Conservation (phyloP, 2,797 vertebrate genomes). For the Petrocephalus sullivani region DNA sequence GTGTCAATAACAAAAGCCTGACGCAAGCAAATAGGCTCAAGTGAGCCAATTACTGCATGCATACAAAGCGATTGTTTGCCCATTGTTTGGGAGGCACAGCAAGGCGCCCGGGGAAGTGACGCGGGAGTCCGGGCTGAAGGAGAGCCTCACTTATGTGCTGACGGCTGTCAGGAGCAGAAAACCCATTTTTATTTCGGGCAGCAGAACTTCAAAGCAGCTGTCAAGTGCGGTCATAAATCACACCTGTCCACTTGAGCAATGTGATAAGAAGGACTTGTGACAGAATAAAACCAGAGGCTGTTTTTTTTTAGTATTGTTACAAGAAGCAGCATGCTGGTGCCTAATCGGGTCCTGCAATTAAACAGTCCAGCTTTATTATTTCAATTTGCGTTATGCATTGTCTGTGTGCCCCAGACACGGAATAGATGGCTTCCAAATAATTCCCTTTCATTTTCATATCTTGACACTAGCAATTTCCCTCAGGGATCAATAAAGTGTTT, state of each 20-base stretch:
- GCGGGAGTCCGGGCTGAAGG: background rate
- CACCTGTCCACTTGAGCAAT: constrained; percentile 1
- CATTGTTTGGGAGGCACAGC: background rate
- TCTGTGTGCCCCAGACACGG: background rate
- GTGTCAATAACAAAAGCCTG: background rate
- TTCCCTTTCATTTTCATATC: background rate
- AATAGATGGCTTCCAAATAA: background rate
- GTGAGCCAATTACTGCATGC: background rate
- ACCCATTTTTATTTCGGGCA: background rate
- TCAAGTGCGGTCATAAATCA: constrained; percentile 17
- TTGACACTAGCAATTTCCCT: background rate
- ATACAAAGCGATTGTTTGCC: background rate
- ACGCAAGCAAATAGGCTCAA: background rate
- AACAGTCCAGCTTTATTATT: background rate
- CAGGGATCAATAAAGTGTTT: no score
- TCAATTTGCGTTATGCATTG: background rate
- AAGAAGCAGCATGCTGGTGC: background rate
- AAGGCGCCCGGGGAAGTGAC: background rate
- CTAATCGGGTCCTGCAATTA: background rate
- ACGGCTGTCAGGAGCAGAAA: constrained; percentile 8
- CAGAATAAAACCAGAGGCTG: background rate
- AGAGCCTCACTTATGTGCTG: constrained; percentile 1
- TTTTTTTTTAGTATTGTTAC: background rate
- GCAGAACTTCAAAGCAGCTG: background rate
- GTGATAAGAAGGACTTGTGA: background rate